Evolutionary conservation across 2,797 vertebrate genomes (phyloP).

Genomic region (Gambusia yucatana): DNA sequence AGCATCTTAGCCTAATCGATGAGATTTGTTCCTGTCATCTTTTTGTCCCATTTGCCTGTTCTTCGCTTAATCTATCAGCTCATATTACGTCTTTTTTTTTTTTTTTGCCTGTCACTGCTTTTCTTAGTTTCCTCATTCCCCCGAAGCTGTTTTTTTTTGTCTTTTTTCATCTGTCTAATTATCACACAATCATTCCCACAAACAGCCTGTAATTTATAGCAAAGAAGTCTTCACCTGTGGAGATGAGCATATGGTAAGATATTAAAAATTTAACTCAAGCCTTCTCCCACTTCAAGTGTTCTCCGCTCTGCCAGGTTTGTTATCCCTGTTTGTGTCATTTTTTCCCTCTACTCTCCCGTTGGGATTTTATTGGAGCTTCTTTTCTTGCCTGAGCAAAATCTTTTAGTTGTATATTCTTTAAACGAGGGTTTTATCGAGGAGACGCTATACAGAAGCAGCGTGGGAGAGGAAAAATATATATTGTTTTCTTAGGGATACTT

Average conservation of each 20-base stretch:
- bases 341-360: slow-evolving; percentile 2
- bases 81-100: neutral
- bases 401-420: slow-evolving; percentile 22
- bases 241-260: slow-evolving; percentile 70
- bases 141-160: neutral
- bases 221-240: slow-evolving; percentile 69
- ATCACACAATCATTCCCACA: slow-evolving; percentile 45
- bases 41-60: slow-evolving; percentile 25
- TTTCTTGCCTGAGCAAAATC: slow-evolving; percentile 20
- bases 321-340: slow-evolving; percentile 12
- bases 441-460: slow-evolving; percentile 12
- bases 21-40: slow-evolving; percentile 32
- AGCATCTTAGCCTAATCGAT: slow-evolving; percentile 33
- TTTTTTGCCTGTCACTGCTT: neutral
- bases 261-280: slow-evolving; percentile 74
- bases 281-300: slow-evolving; percentile 53
- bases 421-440: slow-evolving; percentile 18
- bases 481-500: slow-evolving; percentile 40
- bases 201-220: slow-evolving; percentile 62
- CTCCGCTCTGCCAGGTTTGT: slow-evolving; percentile 27
- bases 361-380: neutral
- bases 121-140: slow-evolving; percentile 2
- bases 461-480: slow-evolving; percentile 17
- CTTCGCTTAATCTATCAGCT: slow-evolving; percentile 14
- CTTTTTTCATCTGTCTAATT: slow-evolving; percentile 18